A percentile compares a stretch with the other conserved stretches of the same genome.
Conservation (phyloP, 23 tunicate genomes). For the Oikopleura albicans region DNA sequence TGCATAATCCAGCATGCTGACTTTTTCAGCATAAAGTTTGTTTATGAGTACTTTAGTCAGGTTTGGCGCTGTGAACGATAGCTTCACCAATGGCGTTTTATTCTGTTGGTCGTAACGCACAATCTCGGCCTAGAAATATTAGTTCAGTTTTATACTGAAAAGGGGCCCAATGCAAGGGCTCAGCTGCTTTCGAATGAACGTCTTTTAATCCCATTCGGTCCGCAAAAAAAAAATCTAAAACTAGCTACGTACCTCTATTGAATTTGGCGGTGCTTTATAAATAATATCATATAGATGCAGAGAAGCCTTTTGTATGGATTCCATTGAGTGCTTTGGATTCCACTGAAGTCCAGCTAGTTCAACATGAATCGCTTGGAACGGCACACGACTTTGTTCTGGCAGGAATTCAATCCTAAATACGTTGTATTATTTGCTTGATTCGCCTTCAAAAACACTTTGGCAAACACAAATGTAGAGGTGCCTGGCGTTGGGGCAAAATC, state of each 20-base stretch:
- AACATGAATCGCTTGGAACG: not conserved
- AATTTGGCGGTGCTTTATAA: not conserved
- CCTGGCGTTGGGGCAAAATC: too few species aligned
- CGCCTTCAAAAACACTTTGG: too few species aligned
- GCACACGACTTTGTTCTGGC: not conserved
- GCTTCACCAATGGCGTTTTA: not conserved
- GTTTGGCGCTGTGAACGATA: not conserved
- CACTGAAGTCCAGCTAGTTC: not conserved
- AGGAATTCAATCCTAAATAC: slow-evolving; percentile 2
- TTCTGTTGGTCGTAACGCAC: not conserved
- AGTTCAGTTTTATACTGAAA: not conserved
- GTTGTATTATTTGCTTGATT: not conserved
- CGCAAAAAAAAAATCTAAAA: not conserved
- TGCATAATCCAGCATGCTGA: not conserved
- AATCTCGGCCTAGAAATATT: not conserved
- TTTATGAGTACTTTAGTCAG: not conserved
- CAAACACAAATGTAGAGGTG: too few species aligned
- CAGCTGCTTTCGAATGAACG: too few species aligned
- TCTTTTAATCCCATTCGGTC: too few species aligned
- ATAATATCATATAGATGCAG: not conserved
- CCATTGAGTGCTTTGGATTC: not conserved
- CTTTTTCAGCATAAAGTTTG: not conserved
- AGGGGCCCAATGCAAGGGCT: too few species aligned
- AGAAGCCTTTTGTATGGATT: not conserved
- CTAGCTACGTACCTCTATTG: not conserved